phyloP scores from a whole-genome alignment of 2,113 vertebrate genomes.

The Daubentonia madagascariensis region DNA sequence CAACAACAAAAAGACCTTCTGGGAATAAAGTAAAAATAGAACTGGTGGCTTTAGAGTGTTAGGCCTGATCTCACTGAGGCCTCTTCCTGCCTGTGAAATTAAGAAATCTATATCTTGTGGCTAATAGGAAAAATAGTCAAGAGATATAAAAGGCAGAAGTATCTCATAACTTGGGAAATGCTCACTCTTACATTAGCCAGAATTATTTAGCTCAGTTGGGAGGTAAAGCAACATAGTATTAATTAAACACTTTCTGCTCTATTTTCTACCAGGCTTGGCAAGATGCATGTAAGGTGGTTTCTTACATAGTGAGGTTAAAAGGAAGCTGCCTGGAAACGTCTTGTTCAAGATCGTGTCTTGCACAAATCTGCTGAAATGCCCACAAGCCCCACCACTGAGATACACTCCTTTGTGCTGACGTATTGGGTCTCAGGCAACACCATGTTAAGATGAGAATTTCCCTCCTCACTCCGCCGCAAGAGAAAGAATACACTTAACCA shows the following conservation, averaged over 20 bases:
- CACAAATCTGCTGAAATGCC: neutral
- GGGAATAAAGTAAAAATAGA: neutral
- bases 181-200: neutral
- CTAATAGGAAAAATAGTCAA: neutral
- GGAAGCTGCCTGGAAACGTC: neutral
- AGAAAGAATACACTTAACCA: neutral
- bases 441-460: neutral
- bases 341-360: neutral
- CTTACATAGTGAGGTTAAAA: neutral
- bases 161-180: neutral
- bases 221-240: neutral
- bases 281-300: neutral
- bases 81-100: neutral
- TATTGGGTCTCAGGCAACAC: neutral
- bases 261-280: neutral
- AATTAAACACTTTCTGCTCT: neutral
- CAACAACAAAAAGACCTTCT: neutral
- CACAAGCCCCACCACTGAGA: neutral
- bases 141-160: neutral
- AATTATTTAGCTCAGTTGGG: neutral
- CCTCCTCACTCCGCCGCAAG: accelerated
- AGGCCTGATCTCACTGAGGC: neutral
- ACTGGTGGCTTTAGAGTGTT: neutral
- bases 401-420: neutral
- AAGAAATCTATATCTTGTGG: neutral